Base-by-base conservation (phyloP, 2,888 invertebrate species). In the Apodemia zela region DNA sequence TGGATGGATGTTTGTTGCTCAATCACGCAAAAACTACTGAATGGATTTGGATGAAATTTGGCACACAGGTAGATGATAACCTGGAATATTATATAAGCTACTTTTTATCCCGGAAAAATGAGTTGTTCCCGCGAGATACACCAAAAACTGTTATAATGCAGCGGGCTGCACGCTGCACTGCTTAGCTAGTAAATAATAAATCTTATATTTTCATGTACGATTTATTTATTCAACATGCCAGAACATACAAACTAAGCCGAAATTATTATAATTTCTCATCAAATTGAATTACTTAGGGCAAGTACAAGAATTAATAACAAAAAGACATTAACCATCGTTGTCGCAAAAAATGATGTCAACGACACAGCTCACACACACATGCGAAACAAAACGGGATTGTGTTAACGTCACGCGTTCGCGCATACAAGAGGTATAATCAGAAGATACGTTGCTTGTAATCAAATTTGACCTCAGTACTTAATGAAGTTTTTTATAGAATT, bases 321-420 rank as follows among this genome's bases (percentile, higher is more conserved):
- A 51, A 51, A 21, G 21, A 13, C 51, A 51, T 51, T 51, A 51
- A 10, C 21, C 21, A 13, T 51, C 51, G 15, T 42, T 15, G 51
- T 13, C 21, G 51, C 51, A 51, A 51, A 51, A 51, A 51, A 51
- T 21, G 51, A 51, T 54, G 54, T 54, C 54, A 54, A 54, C 21
- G 54, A 54, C 54, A 25, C 54, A 25, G 11, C 21, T 63, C 59
- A 63, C 61, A 61, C 64, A 65, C 68, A 66, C 61, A 61, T 45
- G 21, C 42, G 58, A 29, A 60, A 10, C 15, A 11, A 61, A 72
- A 73, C 72, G 72, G 72, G 73, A 73, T 70, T 62, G 18, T 67
- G 65, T 66, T 68, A 61, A 51, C 51, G 18, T 51, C 51, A 51
- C 11, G 51, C 18, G 51, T 21, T 17, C 11, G 51, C 11, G 18